Conservation (phyloP, 2,113 vertebrate genomes). For the Uria lomvia region DNA sequence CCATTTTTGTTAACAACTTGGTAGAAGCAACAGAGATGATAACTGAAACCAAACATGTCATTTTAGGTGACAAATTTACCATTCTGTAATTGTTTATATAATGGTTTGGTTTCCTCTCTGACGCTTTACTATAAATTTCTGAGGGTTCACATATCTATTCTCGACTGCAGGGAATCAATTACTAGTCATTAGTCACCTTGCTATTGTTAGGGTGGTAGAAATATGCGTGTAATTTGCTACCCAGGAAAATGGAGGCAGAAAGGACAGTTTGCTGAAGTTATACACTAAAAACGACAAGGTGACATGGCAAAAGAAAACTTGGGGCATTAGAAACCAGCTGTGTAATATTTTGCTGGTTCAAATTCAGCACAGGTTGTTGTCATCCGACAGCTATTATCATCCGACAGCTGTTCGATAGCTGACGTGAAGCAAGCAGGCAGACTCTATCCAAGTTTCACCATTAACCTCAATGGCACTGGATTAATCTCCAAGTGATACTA, state of each 20-base stretch:
- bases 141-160: neutral
- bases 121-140: neutral
- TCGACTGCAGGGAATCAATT: neutral
- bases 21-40: neutral
- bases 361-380: slow-evolving; percentile 12
- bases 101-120: neutral
- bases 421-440: neutral
- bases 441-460: neutral
- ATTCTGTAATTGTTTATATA: neutral
- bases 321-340: neutral
- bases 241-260: neutral
- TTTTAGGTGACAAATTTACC: neutral
- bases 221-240: neutral
- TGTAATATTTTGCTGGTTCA: neutral
- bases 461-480: neutral
- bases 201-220: neutral
- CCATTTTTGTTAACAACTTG: neutral
- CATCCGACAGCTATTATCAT: neutral
- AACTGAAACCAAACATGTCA: neutral
- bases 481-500: neutral
- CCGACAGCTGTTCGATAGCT: neutral
- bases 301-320: neutral
- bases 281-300: neutral
- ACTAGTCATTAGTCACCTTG: neutral
- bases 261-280: neutral